These are phyloP conservation scores for Miniopterus natalensis DNA, from an alignment of 2,113 vertebrate genomes.

Conservation along the genomic window DNA sequence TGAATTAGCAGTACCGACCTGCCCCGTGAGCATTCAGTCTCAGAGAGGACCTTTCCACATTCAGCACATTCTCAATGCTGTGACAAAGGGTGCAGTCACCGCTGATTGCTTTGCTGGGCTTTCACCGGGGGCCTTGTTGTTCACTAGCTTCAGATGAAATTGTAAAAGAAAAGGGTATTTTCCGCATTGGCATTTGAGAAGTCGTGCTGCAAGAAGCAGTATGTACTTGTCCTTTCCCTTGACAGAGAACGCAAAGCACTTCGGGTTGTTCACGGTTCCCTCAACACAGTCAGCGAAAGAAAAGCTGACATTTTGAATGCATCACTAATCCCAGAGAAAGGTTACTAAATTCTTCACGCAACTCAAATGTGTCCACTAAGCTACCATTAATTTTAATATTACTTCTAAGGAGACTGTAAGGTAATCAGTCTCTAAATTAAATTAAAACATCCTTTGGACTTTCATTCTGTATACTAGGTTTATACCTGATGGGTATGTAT, in stretches of 20 bases:
- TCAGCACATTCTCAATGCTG: not conserved
- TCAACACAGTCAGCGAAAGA: not conserved
- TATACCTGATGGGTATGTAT: not conserved
- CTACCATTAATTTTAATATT: conserved; percentile 69
- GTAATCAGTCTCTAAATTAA: conserved; percentile 58
- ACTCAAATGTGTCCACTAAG: conserved; percentile 37
- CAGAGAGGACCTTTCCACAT: conserved; percentile 30
- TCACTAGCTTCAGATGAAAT: conserved; percentile 13
- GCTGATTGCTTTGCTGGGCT: not conserved
- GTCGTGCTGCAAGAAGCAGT: not conserved
- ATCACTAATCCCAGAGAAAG: not conserved
- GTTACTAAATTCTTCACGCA: conserved; percentile 41
- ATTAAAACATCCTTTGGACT: conserved; percentile 48
- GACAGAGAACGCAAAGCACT: conserved; percentile 30
- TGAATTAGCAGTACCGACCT: conserved; percentile 6
- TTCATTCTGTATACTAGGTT: conserved; percentile 65
- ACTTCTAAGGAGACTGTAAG: conserved; percentile 62
- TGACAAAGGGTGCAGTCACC: conserved; percentile 58
- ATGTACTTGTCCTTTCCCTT: conserved; percentile 43
- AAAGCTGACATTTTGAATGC: conserved; percentile 54
- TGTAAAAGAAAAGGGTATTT: conserved; percentile 58
- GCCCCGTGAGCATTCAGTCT: conserved; percentile 34
- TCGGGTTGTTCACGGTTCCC: not conserved
- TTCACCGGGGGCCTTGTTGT: not conserved
- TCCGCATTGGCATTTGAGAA: conserved; percentile 44